phyloP scores from a whole-genome alignment of 2,888 invertebrate species.

The Papilio gigon region DNA sequence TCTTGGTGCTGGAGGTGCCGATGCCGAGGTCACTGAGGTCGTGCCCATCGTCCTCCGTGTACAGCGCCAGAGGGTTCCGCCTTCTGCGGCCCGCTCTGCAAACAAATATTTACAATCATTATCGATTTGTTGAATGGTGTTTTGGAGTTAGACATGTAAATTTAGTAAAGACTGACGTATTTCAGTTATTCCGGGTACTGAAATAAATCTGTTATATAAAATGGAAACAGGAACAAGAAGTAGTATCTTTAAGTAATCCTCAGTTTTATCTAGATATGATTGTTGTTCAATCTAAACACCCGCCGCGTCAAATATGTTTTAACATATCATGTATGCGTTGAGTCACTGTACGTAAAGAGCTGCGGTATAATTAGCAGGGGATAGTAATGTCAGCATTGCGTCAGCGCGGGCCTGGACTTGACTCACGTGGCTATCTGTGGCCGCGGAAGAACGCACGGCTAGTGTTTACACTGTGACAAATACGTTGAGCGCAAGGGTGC shows the following conservation, averaged over 20 bases:
- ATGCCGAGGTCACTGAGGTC: conserved; percentile 93
- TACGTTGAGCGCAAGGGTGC: conserved; percentile 4
- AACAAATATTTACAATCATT: conserved; percentile 43
- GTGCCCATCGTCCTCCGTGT: conserved; percentile 91
- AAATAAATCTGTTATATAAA: too few species aligned
- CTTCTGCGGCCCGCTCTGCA: conserved; percentile 77
- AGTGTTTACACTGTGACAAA: conserved; percentile 36
- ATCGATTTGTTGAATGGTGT: too few species aligned
- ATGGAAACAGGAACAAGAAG: too few species aligned
- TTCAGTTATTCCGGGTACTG: too few species aligned
- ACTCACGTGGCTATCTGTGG: conserved; percentile 32
- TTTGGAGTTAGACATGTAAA: too few species aligned
- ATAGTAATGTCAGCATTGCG: conserved; percentile 40
- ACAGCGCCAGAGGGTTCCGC: conserved; percentile 85
- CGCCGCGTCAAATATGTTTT: conserved; percentile 19
- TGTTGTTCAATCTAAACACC: neutral
- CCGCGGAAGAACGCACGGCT: conserved; percentile 37
- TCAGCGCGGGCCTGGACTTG: conserved; percentile 38
- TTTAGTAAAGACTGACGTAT: too few species aligned
- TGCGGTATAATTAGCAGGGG: conserved; percentile 37
- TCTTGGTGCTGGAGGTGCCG: conserved; percentile 85
- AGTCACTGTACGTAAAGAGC: conserved; percentile 39
- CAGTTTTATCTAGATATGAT: neutral
- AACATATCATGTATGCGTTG: conserved; percentile 16
- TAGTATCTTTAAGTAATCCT: too few species aligned